phyloP scores from a whole-genome alignment of 2,797 vertebrate genomes.

The Acrossocheilus wenchowensis region DNA sequence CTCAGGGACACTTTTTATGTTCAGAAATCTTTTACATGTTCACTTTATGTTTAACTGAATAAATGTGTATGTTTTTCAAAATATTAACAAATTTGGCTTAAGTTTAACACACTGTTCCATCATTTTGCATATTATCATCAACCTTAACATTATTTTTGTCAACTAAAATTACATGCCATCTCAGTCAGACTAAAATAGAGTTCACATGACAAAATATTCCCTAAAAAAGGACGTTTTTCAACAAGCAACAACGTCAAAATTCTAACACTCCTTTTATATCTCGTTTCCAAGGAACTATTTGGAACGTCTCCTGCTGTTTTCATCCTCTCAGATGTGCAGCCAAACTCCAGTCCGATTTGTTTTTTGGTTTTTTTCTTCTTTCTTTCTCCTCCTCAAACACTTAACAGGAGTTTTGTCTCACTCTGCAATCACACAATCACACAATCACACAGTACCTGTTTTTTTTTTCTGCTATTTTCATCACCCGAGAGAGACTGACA shows the following conservation, averaged over 20 bases:
- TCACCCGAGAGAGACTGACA: neutral
- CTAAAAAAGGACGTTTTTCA: neutral
- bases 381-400: neutral
- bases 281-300: neutral
- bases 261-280: neutral
- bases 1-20: neutral
- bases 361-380: neutral
- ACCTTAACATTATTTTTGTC: neutral
- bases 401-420: neutral
- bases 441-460: too few species aligned
- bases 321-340: neutral
- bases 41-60: neutral
- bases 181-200: neutral
- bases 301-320: conserved; percentile 4
- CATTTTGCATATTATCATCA: neutral
- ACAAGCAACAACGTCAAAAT: neutral
- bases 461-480: neutral
- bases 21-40: neutral
- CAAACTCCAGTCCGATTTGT: neutral
- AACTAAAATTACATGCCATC: neutral
- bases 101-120: neutral
- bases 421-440: neutral
- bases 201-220: neutral
- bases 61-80: neutral
- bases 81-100: neutral